Evolutionary conservation across 2,797 vertebrate genomes (phyloP), one percentile per base, ranked within the genome.

Genomic region (Pseudochirops corinnae): DNA sequence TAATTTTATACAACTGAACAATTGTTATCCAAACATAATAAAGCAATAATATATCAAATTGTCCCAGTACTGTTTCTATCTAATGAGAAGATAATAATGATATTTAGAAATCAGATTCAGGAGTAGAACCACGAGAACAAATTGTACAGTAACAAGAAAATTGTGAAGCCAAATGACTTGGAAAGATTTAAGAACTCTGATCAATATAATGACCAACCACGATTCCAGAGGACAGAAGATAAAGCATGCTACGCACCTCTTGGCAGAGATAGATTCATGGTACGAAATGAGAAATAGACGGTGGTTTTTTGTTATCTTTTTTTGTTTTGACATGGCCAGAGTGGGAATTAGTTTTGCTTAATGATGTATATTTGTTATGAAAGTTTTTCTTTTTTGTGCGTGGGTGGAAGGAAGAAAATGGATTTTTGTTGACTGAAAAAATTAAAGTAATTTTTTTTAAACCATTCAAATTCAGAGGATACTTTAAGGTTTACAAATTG

Each of bases 131-230:
- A 82, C 21, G 67, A 39, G 10, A 82, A 24, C n/a, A 74, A 74
- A 39, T 74, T 74, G 39, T 74, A 39, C n/a, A 39, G 39, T 46
- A 82, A 82, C 2, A 21, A 74, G 5, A 24, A 5, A 21, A 82
- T 46, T 82, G 39, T 24, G 21, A 82, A 82, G 21, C 39, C 39
- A 82, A 82, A 39, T 82, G 39, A 82, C n/a, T 74, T 39, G 39
- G 74, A 82, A 82, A 82, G 74, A 46, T 82, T 82, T 46, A 82
- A 82, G 18, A 82, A 82, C 74, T 82, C 74, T 82, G 74, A 74
- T 74, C 62, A 74, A 74, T 74, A 16, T 74, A 74, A 26, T 82
- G 39, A 82, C 18, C 9, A 46, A 46, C 39, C 74, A 10, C 46
- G 39, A 46, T 46, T 82, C 39, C 74, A 26, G 39, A 82, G 74